phyloP scores from a whole-genome alignment of 64 coral and sea anemone species.

The Montipora foliosa region DNA sequence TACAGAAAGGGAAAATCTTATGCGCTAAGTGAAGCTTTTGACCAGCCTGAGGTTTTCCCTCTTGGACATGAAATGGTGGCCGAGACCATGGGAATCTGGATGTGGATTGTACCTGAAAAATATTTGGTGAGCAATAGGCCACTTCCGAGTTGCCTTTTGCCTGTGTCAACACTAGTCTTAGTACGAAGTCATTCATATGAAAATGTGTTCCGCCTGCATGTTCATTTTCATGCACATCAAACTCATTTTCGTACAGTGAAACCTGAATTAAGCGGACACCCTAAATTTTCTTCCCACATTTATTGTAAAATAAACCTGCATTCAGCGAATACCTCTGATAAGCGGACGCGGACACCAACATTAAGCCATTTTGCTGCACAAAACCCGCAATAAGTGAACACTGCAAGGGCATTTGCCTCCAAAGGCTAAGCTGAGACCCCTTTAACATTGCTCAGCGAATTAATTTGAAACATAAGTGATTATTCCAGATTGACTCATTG shows the following conservation, averaged over 20 bases:
- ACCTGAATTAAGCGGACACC: no score
- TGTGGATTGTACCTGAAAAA: constrained; percentile 52
- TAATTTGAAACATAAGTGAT: no score
- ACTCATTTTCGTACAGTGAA: not conserved
- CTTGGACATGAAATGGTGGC: constrained; percentile 52
- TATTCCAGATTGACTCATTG: no score
- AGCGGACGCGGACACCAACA: no score
- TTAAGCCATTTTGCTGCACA: no score
- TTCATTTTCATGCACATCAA: not conserved
- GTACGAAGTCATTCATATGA: not conserved
- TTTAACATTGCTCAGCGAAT: no score
- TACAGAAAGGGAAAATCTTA: constrained; percentile 60
- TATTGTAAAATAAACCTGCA: no score
- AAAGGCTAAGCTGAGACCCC: no score
- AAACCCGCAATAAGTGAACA: no score
- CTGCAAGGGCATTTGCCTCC: no score
- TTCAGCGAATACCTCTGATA: no score
- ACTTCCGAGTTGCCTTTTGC: not conserved
- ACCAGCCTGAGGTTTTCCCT: constrained; percentile 44
- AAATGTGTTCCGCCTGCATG: not conserved
- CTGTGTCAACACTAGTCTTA: not conserved
- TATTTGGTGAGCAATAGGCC: not conserved
- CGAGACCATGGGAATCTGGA: constrained; percentile 72
- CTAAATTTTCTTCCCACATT: no score
- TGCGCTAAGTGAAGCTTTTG: constrained; percentile 26